Evolutionary conservation across 64 coral and sea anemone genomes (phyloP), one percentile per base, ranked within the genome.

Genomic region (Stichodactyla helianthus): DNA sequence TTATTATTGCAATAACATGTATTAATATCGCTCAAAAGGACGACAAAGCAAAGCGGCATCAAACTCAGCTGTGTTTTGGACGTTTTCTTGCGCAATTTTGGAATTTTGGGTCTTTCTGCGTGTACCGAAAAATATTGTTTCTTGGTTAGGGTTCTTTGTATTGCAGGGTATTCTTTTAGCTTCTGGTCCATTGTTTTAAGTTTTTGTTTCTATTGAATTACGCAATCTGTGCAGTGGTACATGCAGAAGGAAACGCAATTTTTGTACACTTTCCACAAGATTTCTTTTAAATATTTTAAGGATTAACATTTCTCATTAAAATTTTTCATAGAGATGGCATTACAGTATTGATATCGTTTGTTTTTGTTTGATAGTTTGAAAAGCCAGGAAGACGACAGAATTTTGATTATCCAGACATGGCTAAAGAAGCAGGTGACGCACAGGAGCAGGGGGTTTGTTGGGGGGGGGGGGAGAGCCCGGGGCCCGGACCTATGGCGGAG

Each of bases 351-450:
- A 58, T 58, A 58, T 11, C 6, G 55, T 27, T 74, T 74, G 23
- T 10, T 31, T 74, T 28, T 74, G 5, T 86, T 25, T 52, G 77
- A 9, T 60, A 98, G 95, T 98, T 98, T 92, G 95, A 98, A 88
- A 98, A 94, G 52, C 95, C 95, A 91, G 95, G 92, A 59, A 87
- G 71, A 8, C 78, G 95, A 58, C 92, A 98, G 68, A 85, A 98
- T 50, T 97, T 97, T 86, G 95, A 98, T 80, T 98, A 98, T 59
- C 95, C 95, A 20, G 93, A 94, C 56, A 94, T 98, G 89, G 95
- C 95, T 10, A 98, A 84, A 86, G 95, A 98, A 92, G 90, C 95
- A 94, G 95, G 95, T 98, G 82, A 82, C 1, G 23, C 22, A 77
- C 28, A 44, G 35, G 35, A 44, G 35, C 35, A 2, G 1, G 35